These are phyloP conservation scores for Bubo scandiacus DNA, from an alignment of 2,113 vertebrate genomes.

Conservation along the genomic window DNA sequence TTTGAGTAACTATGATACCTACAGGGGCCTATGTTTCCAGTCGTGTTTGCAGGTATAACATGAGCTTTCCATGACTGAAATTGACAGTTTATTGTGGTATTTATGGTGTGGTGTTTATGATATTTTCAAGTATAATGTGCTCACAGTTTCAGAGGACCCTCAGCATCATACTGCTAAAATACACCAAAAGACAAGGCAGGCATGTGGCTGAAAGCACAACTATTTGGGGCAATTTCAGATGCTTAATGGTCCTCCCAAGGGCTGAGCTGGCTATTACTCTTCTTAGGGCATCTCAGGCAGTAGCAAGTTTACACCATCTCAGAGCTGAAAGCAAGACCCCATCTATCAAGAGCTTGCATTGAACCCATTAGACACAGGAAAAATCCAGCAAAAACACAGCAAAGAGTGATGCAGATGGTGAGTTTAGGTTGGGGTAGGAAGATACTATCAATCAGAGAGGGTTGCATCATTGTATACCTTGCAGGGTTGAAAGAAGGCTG, in stretches of 20 bases:
- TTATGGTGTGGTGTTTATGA: background rate
- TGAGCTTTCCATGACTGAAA: background rate
- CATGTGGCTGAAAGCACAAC: background rate
- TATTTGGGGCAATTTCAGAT: background rate
- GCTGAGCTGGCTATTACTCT: background rate
- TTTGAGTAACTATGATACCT: background rate
- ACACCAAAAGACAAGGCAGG: background rate
- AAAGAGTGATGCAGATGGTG: background rate
- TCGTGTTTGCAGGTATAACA: background rate
- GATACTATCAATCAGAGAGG: background rate
- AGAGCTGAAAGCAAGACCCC: background rate
- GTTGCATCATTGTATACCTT: background rate
- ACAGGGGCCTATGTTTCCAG: background rate
- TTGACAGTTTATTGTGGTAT: background rate
- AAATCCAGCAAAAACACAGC: background rate
- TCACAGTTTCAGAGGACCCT: background rate
- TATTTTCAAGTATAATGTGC: rapidly evolving
- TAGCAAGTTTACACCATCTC: background rate
- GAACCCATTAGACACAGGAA: background rate
- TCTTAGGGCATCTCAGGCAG: background rate
- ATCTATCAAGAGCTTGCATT: background rate
- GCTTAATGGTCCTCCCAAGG: background rate
- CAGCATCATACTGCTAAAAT: background rate
- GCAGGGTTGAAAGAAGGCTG: background rate
- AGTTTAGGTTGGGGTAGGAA: background rate